Evolutionary conservation across 1,140 invertebrate genomes (phyloP), one percentile per base, ranked within the genome.

Genomic region (Drosophila dunni): DNA sequence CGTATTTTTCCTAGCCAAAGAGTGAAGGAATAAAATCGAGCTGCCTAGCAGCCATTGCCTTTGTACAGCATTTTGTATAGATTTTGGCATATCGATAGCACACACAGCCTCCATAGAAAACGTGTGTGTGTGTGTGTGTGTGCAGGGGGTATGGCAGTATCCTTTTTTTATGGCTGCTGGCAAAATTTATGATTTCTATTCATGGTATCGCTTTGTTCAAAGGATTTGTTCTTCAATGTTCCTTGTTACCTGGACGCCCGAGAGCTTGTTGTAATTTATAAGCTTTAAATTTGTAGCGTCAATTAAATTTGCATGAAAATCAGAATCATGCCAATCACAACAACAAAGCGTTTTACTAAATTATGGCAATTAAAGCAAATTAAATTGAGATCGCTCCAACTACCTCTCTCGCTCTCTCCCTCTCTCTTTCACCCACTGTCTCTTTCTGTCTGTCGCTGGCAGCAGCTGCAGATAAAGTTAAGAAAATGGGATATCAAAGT

Each of bases 121-220:
- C 15, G 56, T 58, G 20, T 34, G 40, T 13, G 29, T 45, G 9
- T 56, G 17, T 42, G 13, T 34, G 44, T 15, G 29, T 34, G 50
- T 34, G 50, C n/a, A 13, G 11, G 24, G 11, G 15, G 34, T 7
- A 38, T 13, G 40, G 10, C 11, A n/a, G 69, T 74, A 57, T 76
- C 60, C 57, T 57, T 69, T 82, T 85, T 88, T 89, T 88, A 88
- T 88, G 84, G 80, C 84, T 88, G 70, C 80, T 84, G 80, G 83
- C 84, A 81, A 89, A 84, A 88, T 89, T 89, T 88, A 88, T 88
- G 83, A 83, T 83, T 88, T 83, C 84, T 72, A 81, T 74, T 77
- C 79, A 83, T 75, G 58, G 33, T 51, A n/a, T 11, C 38, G 54
- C 46, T 66, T 84, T 86, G 82, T 84, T 78, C 74, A 76, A 88